Evolutionary conservation across 2,888 invertebrate species (phyloP).

Genomic region (Conomelus anceps): DNA sequence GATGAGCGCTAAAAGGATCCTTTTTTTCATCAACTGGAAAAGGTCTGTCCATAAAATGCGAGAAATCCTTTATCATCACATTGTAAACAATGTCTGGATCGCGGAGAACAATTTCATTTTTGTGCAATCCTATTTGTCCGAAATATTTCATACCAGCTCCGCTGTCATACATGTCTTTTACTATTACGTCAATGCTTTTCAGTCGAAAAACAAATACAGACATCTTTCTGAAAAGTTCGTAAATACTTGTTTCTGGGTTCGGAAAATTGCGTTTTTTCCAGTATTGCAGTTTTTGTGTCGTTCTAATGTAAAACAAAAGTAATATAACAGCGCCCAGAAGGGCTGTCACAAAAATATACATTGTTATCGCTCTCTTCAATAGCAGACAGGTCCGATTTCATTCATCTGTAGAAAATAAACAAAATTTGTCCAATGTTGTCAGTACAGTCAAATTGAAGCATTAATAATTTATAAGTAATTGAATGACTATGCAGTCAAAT

Average conservation of each 20-base stretch:
- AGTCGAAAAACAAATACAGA: not conserved
- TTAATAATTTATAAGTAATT: too few species aligned
- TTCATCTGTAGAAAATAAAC: too few species aligned
- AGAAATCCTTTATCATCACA: not conserved
- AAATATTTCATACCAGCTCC: not conserved
- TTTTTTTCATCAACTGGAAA: not conserved
- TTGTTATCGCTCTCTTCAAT: too few species aligned
- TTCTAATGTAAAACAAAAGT: not conserved
- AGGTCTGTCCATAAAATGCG: not conserved
- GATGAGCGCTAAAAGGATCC: not conserved
- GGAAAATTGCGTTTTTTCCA: not conserved
- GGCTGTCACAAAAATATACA: not conserved
- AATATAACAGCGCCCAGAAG: not conserved
- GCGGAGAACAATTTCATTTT: not conserved
- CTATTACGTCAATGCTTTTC: not conserved
- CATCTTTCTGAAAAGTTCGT: not conserved
- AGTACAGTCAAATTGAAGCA: too few species aligned
- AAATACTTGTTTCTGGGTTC: not conserved
- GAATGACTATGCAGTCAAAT: too few species aligned
- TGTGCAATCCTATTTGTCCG: not conserved
- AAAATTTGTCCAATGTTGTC: too few species aligned
- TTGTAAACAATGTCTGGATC: not conserved
- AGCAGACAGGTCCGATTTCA: too few species aligned
- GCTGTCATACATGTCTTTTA: not conserved
- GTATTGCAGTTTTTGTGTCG: not conserved